These are phyloP conservation scores for Macaca nemestrina DNA, from an alignment of 2,113 vertebrate species.

Conservation along the genomic window DNA sequence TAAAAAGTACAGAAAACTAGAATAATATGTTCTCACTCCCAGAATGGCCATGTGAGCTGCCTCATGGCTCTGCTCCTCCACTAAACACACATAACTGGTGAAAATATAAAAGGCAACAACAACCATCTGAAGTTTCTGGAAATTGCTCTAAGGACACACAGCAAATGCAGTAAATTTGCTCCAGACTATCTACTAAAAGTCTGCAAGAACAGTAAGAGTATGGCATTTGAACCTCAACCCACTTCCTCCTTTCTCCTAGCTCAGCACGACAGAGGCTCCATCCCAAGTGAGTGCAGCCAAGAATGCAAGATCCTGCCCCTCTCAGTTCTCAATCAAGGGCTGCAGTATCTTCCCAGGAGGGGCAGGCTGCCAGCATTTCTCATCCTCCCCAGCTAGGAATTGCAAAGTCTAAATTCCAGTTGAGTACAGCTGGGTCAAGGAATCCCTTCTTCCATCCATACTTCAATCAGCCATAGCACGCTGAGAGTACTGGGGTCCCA, in stretches of 20 bases:
- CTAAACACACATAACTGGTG: background rate
- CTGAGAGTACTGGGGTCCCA: no score
- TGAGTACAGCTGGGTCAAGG: no score
- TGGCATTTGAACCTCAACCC: background rate
- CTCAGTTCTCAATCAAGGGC: background rate
- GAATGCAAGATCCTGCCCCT: background rate
- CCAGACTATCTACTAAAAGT: background rate
- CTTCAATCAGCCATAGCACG: no score
- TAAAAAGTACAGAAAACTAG: background rate
- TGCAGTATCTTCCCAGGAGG: background rate
- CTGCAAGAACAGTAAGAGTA: background rate
- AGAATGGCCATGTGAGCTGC: background rate
- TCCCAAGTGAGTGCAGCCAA: background rate
- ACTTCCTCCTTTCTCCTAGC: background rate
- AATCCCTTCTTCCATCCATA: background rate
- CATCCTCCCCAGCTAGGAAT: background rate
- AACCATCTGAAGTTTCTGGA: background rate
- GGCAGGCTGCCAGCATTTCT: background rate
- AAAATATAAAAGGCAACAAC: background rate
- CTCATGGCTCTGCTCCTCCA: accelerated
- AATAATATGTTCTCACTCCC: background rate
- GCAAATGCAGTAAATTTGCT: background rate
- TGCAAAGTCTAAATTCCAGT: background rate
- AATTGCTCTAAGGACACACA: background rate
- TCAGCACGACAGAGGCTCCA: background rate